Conservation (phyloP, 1,140 invertebrate genomes). For the Tetraneura akinire region DNA sequence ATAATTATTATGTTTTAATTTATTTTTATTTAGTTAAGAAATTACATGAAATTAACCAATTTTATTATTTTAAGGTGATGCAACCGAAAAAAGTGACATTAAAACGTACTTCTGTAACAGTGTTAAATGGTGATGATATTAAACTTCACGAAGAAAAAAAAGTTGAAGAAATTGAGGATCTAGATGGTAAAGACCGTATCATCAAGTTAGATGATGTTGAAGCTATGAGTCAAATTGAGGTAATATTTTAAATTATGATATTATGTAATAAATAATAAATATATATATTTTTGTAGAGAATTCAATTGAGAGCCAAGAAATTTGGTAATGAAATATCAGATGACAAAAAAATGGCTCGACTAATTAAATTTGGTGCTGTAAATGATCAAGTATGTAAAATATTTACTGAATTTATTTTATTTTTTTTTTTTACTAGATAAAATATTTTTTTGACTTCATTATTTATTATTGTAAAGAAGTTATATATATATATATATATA, state of each 20-base stretch:
- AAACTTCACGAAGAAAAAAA: conserved; percentile 26
- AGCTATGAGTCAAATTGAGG: conserved; percentile 27
- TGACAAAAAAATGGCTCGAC: conserved; percentile 34
- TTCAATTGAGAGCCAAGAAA: conserved; percentile 39
- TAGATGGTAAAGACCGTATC: conserved; percentile 1
- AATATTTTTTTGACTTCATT: no score
- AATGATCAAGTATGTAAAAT: conserved; percentile 42
- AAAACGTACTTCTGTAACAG: conserved; percentile 35
- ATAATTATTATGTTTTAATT: no score
- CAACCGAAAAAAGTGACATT: conserved; percentile 45
- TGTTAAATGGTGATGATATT: conserved; percentile 23
- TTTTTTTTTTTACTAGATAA: no score
- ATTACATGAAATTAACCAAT: no score
- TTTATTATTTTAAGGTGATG: not conserved
- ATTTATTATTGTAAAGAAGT: no score
- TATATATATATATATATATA: no score
- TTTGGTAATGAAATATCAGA: conserved; percentile 15
- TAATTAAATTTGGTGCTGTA: conserved; percentile 47
- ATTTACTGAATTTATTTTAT: not conserved
- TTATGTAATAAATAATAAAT: not conserved
- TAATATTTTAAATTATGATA: not conserved
- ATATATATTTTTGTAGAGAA: conserved; percentile 29
- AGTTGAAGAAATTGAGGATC: not conserved
- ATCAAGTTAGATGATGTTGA: conserved; percentile 45
- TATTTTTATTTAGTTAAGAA: no score